Conservation (phyloP, 2,113 vertebrate species). For the Papio anubis region DNA sequence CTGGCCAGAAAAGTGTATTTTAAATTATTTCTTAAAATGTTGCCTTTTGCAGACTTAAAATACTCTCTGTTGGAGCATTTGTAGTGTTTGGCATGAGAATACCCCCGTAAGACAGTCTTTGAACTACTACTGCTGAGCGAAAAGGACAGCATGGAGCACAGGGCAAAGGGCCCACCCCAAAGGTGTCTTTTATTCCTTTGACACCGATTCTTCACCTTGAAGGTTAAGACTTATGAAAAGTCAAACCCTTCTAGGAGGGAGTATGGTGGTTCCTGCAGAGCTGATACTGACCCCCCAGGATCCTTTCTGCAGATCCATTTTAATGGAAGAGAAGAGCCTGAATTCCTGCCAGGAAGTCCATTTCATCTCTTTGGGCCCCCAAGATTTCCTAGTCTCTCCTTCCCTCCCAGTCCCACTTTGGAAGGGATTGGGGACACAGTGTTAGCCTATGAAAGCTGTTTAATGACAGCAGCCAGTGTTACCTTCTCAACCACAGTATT, state of each 20-base stretch:
- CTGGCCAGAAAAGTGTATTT: neutral
- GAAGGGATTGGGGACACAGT: neutral
- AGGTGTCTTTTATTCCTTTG: neutral
- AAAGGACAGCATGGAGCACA: accelerated
- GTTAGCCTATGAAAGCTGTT: neutral
- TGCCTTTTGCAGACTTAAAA: neutral
- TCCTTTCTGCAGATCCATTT: neutral
- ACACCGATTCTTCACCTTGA: neutral
- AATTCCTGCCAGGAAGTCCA: accelerated
- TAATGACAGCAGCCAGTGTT: neutral
- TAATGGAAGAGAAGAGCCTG: neutral
- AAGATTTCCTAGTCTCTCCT: neutral
- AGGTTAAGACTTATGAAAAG: neutral
- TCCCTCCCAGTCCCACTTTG: neutral
- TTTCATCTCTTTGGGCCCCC: neutral
- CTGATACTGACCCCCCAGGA: neutral
- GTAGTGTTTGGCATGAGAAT: neutral
- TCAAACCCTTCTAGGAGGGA: neutral
- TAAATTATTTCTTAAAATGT: neutral
- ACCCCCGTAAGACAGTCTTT: neutral
- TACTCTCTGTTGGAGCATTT: no score
- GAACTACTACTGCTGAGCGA: neutral
- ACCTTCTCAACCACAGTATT: neutral
- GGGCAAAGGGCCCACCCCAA: neutral
- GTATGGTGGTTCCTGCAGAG: neutral